Base-by-base conservation (phyloP, 1,140 invertebrate species). In the Diorhabda carinulata region DNA sequence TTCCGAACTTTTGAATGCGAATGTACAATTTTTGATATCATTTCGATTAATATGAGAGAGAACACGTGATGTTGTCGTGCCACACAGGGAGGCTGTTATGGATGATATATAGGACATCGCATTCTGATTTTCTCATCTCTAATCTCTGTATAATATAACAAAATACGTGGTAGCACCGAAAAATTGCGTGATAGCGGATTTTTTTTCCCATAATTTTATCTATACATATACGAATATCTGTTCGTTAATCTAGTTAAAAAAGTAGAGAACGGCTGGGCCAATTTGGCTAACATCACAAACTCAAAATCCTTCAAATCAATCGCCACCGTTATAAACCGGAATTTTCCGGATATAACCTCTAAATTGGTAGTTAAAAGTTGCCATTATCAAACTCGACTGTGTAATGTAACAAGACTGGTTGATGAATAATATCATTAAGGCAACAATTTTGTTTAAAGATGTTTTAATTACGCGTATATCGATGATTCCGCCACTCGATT, bases 1-100 rank as follows among this genome's bases (percentile, higher is more conserved):
- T 7, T 5, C 63, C 10, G n/a, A n/a, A 64, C 44, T 42, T 52
- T 9, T 64, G 45, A 47, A 8, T 56, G 44, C 52, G 45, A 64
- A 47, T 43, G 56, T 57, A 66, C 64, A 41, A 5, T 25, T 56
- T 66, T 59, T 66, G 64, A 66, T 66, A 66, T 52, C 64, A 66
- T 66, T 66, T 66, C 64, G 52, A 66, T 66, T 66, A 66, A 60
- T 66, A 66, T 66, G 64, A 66, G 64, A 66, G 64, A 66, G 57
- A 66, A 58, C 64, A 65, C 10, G 10, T 66, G 64, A 66, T 66
- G 57, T 47, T 65, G 58, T 6, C 7, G 10, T 10, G 3, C 58
- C 10, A 5, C 5, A 7, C 64, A 57, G 47, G 47, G 47, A 52
- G 47, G 47, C 47, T 66, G 52, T 47, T 66, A 7, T 6, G 63